phyloP scores from a whole-genome alignment of 1,140 invertebrate genomes.

The Acromyrmex heyeri region DNA sequence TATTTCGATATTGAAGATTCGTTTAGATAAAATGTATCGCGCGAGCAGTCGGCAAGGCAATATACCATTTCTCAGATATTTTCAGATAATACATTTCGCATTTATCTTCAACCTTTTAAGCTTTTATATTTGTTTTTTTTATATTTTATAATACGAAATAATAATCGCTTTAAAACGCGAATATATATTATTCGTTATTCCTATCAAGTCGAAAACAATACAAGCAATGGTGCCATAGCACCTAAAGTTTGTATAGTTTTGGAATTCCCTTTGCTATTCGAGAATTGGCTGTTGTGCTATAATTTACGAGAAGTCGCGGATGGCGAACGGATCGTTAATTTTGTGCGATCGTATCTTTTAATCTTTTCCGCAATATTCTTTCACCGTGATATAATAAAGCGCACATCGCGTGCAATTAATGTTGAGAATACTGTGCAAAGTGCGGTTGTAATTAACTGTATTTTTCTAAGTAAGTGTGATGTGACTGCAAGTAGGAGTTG shows the following conservation, averaged over 20 bases:
- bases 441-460: conserved; percentile 16
- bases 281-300: background rate
- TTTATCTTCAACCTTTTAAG: background rate
- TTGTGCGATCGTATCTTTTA: conserved; percentile 5
- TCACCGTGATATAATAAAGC: conserved; percentile 9
- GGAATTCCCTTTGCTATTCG: background rate
- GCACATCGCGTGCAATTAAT: conserved; percentile 6
- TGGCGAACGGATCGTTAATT: background rate
- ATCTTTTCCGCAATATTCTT: conserved; percentile 6
- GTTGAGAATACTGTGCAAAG: background rate
- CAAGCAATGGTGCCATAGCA: background rate
- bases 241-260: background rate
- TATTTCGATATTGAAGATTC: background rate
- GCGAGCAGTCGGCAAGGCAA: background rate
- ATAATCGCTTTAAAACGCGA: background rate
- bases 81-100: background rate
- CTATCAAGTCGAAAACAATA: background rate
- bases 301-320: background rate
- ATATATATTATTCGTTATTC: background rate
- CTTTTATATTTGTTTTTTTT: background rate
- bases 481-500: background rate
- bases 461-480: background rate
- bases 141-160: background rate
- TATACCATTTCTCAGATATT: background rate
- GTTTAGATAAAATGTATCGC: background rate